phyloP scores from a whole-genome alignment of 2,888 invertebrate genomes.

The Gasteruption jaculator region DNA sequence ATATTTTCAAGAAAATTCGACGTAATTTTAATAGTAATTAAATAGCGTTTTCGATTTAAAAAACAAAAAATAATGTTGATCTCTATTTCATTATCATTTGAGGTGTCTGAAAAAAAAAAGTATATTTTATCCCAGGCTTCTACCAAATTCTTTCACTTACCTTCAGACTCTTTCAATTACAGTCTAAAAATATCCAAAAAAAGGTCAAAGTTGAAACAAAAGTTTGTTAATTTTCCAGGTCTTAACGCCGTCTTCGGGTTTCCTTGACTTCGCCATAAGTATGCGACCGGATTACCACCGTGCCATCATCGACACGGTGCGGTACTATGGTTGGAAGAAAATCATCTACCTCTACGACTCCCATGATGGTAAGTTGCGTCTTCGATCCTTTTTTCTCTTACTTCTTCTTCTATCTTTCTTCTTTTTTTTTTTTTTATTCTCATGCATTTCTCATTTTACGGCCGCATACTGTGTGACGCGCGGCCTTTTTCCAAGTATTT shows the following conservation, averaged over 20 bases:
- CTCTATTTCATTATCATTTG: no score
- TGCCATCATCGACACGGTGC: constrained; percentile 91
- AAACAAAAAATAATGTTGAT: no score
- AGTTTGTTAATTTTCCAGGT: constrained; percentile 57
- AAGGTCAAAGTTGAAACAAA: constrained; percentile 2
- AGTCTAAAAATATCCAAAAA: background rate
- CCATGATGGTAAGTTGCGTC: constrained; percentile 85
- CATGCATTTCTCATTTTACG: constrained; percentile 44
- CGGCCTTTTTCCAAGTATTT: background rate
- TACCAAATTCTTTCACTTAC: no score
- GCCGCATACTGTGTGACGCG: constrained; percentile 28
- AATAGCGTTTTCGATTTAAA: no score
- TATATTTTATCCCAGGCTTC: no score
- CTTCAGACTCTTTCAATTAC: no score
- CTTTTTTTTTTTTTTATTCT: constrained; percentile 19
- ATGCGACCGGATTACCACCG: constrained; percentile 94
- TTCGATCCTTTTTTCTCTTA: constrained; percentile 17
- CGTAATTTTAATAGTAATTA: no score
- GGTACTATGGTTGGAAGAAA: constrained; percentile 85
- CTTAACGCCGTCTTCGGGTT: constrained; percentile 81
- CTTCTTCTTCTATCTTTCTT: constrained; percentile 5
- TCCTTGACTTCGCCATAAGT: constrained; percentile 85
- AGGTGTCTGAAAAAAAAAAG: no score
- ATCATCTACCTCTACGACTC: constrained; percentile 89
- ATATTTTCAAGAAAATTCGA: no score